Evolutionary conservation across 2,113 vertebrate genomes (phyloP), one percentile per base, ranked within the genome.

Genomic region (Ochotona princeps): DNA sequence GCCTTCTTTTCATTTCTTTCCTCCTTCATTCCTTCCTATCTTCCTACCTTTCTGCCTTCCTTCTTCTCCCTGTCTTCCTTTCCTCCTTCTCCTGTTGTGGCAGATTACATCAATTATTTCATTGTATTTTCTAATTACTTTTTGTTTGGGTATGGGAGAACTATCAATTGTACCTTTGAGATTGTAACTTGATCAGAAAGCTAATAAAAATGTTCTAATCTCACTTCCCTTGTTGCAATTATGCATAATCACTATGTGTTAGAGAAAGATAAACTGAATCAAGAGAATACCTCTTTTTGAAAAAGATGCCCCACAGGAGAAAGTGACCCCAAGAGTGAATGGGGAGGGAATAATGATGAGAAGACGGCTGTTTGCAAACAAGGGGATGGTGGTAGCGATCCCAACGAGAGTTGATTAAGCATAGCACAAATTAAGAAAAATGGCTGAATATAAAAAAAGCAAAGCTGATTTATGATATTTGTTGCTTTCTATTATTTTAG

Each of bases 191-290:
- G 67, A 49, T 86, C 21, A 94, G 21, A 89, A 83, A 83, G 51
- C n/a, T 47, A 74, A 61, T 75, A 51, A 83, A 89, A 83, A 91
- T 72, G 54, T 32, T 83, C n/a, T 89, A 38, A 70, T 82, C 38
- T 91, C 2, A 25, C 17, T 35, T 90, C 11, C 35, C 7, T 91
- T 28, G 1, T 61, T 87, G 54, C 26, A 89, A 61, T 85, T 72
- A 69, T 60, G 54, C 72, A 18, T 25, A 95, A 51, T 30, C 8
- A 72, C 30, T 30, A 12, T 28, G 47, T 69, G 10, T 47, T 87
- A 28, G 83, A 82, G 61, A 72, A 47, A 51, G 44, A 87, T n/a
- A 96, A 78, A 82, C 2, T 70, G 74, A 94, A 20, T 82, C 78
- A 66, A 60, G 44, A 91, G 70, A 83, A 28, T 38, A 47, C 7